Evolutionary conservation across 2,797 vertebrate genomes (phyloP), one percentile per base, ranked within the genome.

Genomic region (Enteromius anoplus): DNA sequence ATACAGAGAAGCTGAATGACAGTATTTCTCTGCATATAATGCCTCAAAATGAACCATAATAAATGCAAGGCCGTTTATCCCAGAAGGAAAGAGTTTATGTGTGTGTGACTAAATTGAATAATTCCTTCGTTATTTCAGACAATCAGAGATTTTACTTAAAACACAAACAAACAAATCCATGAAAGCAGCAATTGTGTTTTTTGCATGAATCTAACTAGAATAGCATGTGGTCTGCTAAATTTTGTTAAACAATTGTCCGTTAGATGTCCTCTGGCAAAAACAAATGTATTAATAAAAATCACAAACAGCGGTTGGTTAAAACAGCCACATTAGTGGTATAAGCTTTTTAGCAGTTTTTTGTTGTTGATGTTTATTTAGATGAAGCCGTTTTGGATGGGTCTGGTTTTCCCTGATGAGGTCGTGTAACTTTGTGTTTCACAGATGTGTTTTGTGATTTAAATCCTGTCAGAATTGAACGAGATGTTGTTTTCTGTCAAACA

Each of bases 21-120:
- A 64, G 77, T 45, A 29, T 79, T 82, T 76, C 47, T 34, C 49
- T 21, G 45, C n/a, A 11, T 45, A 32, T 70, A 58, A 80, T 80
- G 37, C 34, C 53, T 62, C 1, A 8, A 47, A 81, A 64, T 73
- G 64, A 81, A 73, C 21, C 19, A 37, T 17, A 26, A 26, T 60
- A 32, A 55, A 45, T 58, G 53, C 40, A 7, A 60, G 40, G 12
- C 26, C 37, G 55, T 34, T 64, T 78, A 78, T 42, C 40, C 23
- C 55, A 37, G 26, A 49, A 47, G 53, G 58, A 34, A 64, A 51
- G 45, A 5, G n/a, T 42, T 42, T 11, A 51, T 65, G 21, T 69
- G 11, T 53, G 5, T 65, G 10, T 45, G 65, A 19, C 29, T 75
- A n/a, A 75, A 85, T 47, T 80, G 58, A 71, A 49, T 58, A 29